A percentile compares a stretch with the other conserved stretches of the same genome.
These are phyloP conservation scores for Seriola rivoliana DNA, from an alignment of 2,113 vertebrate genomes.

Conservation along the genomic window DNA sequence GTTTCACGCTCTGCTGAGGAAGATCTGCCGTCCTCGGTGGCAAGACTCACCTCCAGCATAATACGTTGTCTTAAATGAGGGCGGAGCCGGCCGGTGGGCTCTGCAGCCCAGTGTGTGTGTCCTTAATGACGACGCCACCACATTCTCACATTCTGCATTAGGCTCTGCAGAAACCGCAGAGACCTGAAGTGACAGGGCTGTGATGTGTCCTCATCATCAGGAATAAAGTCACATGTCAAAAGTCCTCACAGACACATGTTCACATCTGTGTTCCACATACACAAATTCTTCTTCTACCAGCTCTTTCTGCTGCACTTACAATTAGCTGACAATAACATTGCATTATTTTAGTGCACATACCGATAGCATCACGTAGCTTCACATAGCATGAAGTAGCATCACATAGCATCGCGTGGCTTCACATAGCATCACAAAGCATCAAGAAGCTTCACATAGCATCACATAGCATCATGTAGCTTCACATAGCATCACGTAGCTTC, in stretches of 20 bases:
- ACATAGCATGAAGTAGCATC: no score
- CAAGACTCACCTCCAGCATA: conserved; percentile 22
- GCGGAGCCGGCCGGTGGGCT: not conserved
- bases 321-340: no score
- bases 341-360: no score
- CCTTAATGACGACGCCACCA: conserved; percentile 7
- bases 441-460: no score
- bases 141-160: not conserved
- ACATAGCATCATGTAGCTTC: no score
- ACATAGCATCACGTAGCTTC: no score
- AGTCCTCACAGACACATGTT: not conserved
- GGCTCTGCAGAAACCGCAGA: conserved; percentile 40
- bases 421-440: no score
- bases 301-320: no score
- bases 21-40: not conserved
- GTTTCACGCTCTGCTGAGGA: conserved; percentile 17
- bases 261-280: not conserved
- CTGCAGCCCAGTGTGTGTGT: not conserved
- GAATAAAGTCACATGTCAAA: conserved; percentile 23
- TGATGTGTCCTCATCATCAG: conserved; percentile 27
- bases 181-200: conserved; percentile 3
- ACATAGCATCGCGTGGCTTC: no score
- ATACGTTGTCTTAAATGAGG: conserved; percentile 4
- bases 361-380: no score
- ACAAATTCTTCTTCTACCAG: not conserved